phyloP scores from a whole-genome alignment of 2,888 invertebrate species.

The Masnerella sp. region DNA sequence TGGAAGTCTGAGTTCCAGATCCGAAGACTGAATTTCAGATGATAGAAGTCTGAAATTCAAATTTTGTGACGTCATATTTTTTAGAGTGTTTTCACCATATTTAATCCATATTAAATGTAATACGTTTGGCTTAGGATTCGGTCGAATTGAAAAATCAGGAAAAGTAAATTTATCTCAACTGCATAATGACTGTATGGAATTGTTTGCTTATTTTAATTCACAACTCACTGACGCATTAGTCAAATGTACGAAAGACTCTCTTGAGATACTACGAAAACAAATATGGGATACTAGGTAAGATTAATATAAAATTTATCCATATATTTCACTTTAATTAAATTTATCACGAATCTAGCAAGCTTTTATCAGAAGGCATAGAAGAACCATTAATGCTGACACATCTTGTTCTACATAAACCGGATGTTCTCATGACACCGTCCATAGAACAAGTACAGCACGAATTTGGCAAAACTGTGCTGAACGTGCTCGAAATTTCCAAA shows the following conservation, averaged over 20 bases:
- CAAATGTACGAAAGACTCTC: conserved; percentile 85
- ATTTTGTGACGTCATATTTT: too few relatives aligned
- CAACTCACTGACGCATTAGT: conserved; percentile 86
- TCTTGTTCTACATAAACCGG: conserved; percentile 83
- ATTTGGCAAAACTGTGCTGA: conserved; percentile 82
- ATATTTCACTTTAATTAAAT: too few relatives aligned
- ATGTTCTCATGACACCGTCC: conserved; percentile 81
- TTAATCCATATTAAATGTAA: background rate
- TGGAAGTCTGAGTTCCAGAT: too few relatives aligned
- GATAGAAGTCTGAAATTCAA: too few relatives aligned
- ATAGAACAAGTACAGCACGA: conserved; percentile 85
- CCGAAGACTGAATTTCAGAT: too few relatives aligned
- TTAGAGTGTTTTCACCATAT: background rate
- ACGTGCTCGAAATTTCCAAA: conserved; percentile 85
- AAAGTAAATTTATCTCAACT: conserved; percentile 81
- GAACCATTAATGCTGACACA: conserved; percentile 81
- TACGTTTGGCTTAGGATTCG: conserved; percentile 79
- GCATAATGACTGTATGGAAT: conserved; percentile 87
- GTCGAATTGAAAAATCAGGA: conserved; percentile 82
- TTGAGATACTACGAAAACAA: conserved; percentile 85
- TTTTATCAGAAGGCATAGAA: conserved; percentile 60
- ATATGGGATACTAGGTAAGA: conserved; percentile 72
- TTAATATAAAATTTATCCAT: too few relatives aligned
- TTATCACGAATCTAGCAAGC: conserved; percentile 61
- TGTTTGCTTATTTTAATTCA: conserved; percentile 88